Evolutionary conservation across 2,888 invertebrate species (phyloP).

Genomic region (Drosophila fungiperda): DNA sequence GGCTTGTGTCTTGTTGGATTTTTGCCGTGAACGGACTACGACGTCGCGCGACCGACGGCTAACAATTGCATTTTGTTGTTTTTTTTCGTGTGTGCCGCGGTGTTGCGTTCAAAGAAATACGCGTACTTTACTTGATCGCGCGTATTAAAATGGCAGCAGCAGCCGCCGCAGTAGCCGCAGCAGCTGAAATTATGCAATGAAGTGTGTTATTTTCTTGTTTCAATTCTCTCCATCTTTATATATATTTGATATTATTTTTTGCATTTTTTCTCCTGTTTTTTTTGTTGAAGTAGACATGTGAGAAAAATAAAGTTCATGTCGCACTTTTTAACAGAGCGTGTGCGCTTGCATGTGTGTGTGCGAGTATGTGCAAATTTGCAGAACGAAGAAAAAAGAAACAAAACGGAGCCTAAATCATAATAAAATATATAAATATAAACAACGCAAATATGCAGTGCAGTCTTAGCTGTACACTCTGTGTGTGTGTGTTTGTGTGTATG

Average conservation of each 20-base stretch:
- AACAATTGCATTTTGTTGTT: constrained; percentile 62
- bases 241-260: constrained; percentile 20
- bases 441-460: constrained; percentile 56
- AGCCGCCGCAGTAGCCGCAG: constrained; percentile 45
- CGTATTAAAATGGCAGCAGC: constrained; percentile 66
- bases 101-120: constrained; percentile 61
- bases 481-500: constrained; percentile 8
- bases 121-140: constrained; percentile 62
- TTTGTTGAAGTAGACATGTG: constrained; percentile 40
- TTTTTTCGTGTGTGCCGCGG: constrained; percentile 57
- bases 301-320: constrained; percentile 44
- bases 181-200: constrained; percentile 68
- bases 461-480: constrained; percentile 30
- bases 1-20: constrained; percentile 56
- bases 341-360: constrained; percentile 10
- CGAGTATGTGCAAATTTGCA: constrained; percentile 32
- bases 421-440: constrained; percentile 54
- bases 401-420: constrained; percentile 29
- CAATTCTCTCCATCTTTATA: constrained; percentile 21
- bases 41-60: constrained; percentile 58
- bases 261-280: constrained; percentile 23
- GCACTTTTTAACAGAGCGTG: constrained; percentile 27
- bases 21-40: constrained; percentile 59
- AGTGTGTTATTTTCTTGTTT: constrained; percentile 56
- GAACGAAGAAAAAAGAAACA: constrained; percentile 24